Evolutionary conservation across 2,888 invertebrate genomes (phyloP).

Genomic region (Agrochola litura): DNA sequence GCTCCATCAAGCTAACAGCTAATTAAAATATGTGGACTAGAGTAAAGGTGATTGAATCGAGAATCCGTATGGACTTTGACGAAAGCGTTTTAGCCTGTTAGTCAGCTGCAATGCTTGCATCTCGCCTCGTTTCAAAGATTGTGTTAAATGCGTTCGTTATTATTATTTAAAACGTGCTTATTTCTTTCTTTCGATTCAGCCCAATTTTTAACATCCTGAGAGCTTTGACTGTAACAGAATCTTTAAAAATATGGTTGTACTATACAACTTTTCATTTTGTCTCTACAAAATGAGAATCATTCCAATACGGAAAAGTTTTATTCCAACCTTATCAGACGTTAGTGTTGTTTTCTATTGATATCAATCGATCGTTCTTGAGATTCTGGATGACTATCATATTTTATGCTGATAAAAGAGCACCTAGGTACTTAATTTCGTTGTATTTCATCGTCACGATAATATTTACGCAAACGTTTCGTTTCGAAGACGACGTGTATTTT

Average conservation of each 20-base stretch:
- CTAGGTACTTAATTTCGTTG: constrained; percentile 4
- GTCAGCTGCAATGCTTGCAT: not conserved
- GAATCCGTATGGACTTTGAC: not conserved
- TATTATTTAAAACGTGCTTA: not conserved
- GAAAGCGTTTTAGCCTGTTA: not conserved
- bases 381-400: constrained; percentile 23
- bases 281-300: constrained; percentile 7
- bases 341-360: constrained; percentile 28
- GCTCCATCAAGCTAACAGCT: not conserved
- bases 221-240: not conserved
- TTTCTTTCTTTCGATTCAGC: not conserved
- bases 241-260: not conserved
- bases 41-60: constrained; percentile 6
- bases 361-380: constrained; percentile 14
- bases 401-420: constrained; percentile 16
- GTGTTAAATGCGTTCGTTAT: too few species aligned
- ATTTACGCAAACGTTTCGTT: not conserved
- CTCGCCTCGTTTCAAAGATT: not conserved
- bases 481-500: not conserved
- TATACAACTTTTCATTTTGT: not conserved
- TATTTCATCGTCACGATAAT: constrained; percentile 15
- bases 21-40: constrained; percentile 13
- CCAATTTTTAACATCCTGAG: not conserved
- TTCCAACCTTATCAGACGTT: constrained; percentile 8
- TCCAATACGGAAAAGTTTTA: constrained; percentile 6